A percentile compares a stretch with the other conserved stretches of the same genome.
These are phyloP conservation scores for Brachionus plicatilis DNA, from an alignment of 1,140 invertebrate species.

Conservation along the genomic window DNA sequence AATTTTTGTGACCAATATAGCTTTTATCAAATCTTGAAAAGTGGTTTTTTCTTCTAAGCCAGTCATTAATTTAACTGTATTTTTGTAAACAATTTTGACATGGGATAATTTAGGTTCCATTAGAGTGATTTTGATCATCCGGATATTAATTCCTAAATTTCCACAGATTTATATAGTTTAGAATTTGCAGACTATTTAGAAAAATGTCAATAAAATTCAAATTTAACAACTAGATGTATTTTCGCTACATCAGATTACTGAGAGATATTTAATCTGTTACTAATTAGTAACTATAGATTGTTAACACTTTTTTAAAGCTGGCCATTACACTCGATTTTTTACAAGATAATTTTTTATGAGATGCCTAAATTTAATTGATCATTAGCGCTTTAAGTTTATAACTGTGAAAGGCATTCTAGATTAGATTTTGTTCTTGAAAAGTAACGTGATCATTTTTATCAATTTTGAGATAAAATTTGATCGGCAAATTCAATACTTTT, in stretches of 20 bases:
- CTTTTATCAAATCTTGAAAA: conserved; percentile 3
- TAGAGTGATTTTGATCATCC: not conserved
- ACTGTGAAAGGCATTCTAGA: not conserved
- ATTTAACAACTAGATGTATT: not conserved
- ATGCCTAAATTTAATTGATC: not conserved
- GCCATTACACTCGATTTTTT: not conserved
- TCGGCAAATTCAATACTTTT: not conserved
- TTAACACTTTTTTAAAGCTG: conserved; percentile 21
- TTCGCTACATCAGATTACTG: not conserved
- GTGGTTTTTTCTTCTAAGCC: not conserved
- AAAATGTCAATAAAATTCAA: not conserved
- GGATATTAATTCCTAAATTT: too few relatives aligned
- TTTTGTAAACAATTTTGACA: conserved; percentile 19
- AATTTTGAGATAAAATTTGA: not conserved
- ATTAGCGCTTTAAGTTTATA: not conserved
- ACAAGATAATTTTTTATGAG: not conserved
- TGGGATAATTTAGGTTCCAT: conserved; percentile 10
- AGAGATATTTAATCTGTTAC: not conserved
- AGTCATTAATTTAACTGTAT: not conserved
- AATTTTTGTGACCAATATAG: not conserved
- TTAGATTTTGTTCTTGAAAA: not conserved
- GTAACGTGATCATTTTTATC: not conserved
- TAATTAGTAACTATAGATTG: conserved; percentile 9
- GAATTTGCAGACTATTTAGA: not conserved
- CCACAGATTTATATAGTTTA: not conserved